phyloP scores from a whole-genome alignment of 2,113 vertebrate genomes.

The Pachycephala philippinensis region DNA sequence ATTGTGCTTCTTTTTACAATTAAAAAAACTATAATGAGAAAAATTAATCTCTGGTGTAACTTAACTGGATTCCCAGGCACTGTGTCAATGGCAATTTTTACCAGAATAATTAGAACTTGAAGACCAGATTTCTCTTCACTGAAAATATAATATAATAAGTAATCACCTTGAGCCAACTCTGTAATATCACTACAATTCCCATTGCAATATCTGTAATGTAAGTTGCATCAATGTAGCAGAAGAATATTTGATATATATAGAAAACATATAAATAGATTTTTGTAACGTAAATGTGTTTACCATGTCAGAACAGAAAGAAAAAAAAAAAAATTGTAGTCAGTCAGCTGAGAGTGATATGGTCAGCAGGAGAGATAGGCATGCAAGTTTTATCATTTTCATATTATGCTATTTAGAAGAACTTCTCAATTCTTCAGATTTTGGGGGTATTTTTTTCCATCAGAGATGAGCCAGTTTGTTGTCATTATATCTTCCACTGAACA shows the following conservation, averaged over 20 bases:
- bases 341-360: neutral
- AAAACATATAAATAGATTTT: neutral
- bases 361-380: neutral
- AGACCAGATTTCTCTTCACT: neutral
- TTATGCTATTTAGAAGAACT: neutral
- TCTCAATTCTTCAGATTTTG: neutral
- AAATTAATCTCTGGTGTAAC: neutral
- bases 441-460: neutral
- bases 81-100: neutral
- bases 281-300: neutral
- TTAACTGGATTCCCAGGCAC: neutral
- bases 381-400: neutral
- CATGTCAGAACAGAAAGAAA: neutral
- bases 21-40: conserved; percentile 18
- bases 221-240: neutral
- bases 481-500: neutral
- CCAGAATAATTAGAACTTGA: conserved; percentile 17
- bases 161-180: conserved; percentile 26
- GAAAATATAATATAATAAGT: conserved; percentile 22
- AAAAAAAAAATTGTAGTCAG: neutral
- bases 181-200: conserved; percentile 24
- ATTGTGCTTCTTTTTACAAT: neutral
- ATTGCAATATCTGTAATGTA: conserved; percentile 1
- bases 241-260: neutral
- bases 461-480: neutral